Conservation (phyloP, 2,797 vertebrate species). For the Poecilia gillii region DNA sequence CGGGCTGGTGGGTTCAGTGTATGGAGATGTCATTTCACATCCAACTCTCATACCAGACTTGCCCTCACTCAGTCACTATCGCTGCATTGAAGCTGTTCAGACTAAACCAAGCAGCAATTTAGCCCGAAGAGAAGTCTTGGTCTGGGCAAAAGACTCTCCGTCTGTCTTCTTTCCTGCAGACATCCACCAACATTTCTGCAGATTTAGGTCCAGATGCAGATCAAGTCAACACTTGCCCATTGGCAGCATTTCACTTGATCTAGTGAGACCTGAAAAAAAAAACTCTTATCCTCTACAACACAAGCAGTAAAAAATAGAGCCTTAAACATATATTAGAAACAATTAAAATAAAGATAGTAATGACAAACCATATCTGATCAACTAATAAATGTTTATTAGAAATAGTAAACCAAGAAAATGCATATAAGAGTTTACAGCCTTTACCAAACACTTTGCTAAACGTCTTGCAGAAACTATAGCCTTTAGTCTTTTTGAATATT, state of each 20-base stretch:
- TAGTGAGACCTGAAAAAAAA: conserved; percentile 42
- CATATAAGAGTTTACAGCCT: no score
- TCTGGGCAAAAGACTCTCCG: conserved; percentile 49
- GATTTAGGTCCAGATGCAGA: conserved; percentile 54
- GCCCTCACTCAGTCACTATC: conserved; percentile 61
- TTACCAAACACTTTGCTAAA: no score
- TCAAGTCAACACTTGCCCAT: conserved; percentile 57
- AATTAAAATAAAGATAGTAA: not conserved
- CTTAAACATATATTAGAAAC: not conserved
- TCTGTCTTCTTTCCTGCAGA: conserved; percentile 39
- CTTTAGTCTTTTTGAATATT: no score
- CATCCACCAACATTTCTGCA: conserved; percentile 46
- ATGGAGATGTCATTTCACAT: conserved; percentile 65
- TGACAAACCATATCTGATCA: not conserved
- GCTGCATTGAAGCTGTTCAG: conserved; percentile 46
- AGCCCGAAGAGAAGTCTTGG: conserved; percentile 52
- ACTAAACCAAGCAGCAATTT: conserved; percentile 55
- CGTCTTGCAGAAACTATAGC: no score
- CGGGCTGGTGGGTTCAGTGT: conserved; percentile 60
- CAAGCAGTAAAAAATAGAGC: not conserved
- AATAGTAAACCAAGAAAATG: no score
- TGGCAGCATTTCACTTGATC: conserved; percentile 45
- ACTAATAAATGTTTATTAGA: no score
- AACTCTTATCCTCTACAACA: conserved; percentile 17
- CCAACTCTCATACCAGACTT: conserved; percentile 51